Conservation (phyloP, 2,888 invertebrate species). For the Pseudoips prasinana region DNA sequence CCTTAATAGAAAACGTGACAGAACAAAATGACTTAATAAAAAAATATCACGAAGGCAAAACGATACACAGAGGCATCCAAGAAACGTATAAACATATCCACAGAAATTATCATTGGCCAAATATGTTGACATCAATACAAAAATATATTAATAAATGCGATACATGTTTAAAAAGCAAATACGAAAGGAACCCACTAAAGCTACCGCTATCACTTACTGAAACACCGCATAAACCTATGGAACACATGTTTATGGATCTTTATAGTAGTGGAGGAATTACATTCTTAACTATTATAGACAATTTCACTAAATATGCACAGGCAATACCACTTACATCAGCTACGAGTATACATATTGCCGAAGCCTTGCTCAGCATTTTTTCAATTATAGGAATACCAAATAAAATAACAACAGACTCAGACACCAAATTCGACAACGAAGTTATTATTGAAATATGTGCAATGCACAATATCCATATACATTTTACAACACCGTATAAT, state of each 20-base stretch:
- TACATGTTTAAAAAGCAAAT: neutral
- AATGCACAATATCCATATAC: neutral
- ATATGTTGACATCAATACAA: slow-evolving; percentile 12
- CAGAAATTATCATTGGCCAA: slow-evolving; percentile 28
- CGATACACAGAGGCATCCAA: slow-evolving; percentile 8
- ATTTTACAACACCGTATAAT: neutral
- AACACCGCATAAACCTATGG: neutral
- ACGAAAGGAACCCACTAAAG: slow-evolving; percentile 1
- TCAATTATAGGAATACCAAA: slow-evolving; percentile 23
- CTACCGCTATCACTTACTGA: neutral
- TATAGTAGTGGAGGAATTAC: slow-evolving; percentile 20
- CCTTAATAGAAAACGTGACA: slow-evolving; percentile 14
- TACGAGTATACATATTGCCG: slow-evolving; percentile 26
- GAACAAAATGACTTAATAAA: slow-evolving; percentile 3
- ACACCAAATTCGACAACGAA: slow-evolving; percentile 33
- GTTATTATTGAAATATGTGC: slow-evolving; percentile 11
- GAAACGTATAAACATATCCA: slow-evolving; percentile 23
- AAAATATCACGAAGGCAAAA: slow-evolving; percentile 11
- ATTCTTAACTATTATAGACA: slow-evolving; percentile 32
- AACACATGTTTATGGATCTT: slow-evolving; percentile 20
- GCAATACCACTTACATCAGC: slow-evolving; percentile 22
- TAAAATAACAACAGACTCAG: slow-evolving; percentile 33
- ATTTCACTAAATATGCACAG: slow-evolving; percentile 33
- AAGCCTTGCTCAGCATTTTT: slow-evolving; percentile 22
- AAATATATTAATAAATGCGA: neutral